Base-by-base conservation (phyloP, 2,888 invertebrate genomes). In the Lochmaea crataegi region DNA sequence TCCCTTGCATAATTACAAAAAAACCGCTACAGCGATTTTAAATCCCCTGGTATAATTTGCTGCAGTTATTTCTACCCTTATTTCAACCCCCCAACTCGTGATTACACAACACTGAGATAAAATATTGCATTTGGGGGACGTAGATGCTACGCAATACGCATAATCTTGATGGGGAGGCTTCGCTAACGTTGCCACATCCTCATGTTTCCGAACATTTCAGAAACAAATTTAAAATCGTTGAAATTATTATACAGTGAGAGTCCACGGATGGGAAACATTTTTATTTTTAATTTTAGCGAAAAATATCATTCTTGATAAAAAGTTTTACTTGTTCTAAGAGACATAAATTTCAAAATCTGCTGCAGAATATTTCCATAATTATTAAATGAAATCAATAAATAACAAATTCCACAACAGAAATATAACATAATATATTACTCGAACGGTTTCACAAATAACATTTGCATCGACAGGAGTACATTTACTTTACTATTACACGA, bases 131-230 rank as follows among this genome's bases (percentile, higher is more conserved):
- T 65, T 26, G 68, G 72, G 74, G 67, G 71, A 45, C 18, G 48
- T 22, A 48, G 61, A 67, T 66, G 56, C 60, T 57, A 67, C 72
- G 74, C 72, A 72, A 70, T 65, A 76, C 74, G 76, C 72, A 72
- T 60, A 71, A 71, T 67, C 67, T 65, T 57, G 63, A 72, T 56
- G 63, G 74, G 74, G 74, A 67, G 66, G 26, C 63, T 70, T 12
- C 10, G 16, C 14, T 38, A 32, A 26, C 14, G 70, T 60, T 70
- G 70, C 70, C 70, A 65, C 63, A 22, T 61, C 11, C 11, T 32
- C n/a, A 6, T 16, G 45, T n/a, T 45, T 68, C 14, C 22, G 26
- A 45, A 56, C 0, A 9, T 53, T 53, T 10, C 53, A 53, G 18
- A 10, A 16, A 53, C 7, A 18, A 10, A 16, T 53, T 16, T 18